These are phyloP conservation scores for Pteronura brasiliensis DNA, from an alignment of 2,113 vertebrate species.

Conservation along the genomic window DNA sequence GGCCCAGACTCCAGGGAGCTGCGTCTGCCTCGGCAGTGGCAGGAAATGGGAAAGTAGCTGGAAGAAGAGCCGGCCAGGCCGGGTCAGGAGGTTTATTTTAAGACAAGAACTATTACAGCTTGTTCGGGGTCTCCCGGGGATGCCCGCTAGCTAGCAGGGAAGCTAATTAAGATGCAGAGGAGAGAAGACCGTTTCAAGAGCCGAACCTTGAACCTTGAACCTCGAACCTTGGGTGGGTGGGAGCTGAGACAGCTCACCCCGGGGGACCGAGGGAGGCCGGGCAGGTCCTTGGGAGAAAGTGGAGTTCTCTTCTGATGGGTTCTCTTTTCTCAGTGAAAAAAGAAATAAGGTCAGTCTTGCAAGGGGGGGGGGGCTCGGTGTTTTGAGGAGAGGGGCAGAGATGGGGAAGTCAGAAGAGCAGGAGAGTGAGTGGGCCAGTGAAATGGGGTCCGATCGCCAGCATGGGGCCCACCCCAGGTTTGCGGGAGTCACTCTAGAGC, in stretches of 20 bases:
- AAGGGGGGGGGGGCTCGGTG: neutral
- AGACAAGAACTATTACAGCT: neutral
- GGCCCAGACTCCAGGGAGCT: neutral
- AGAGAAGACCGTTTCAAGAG: neutral
- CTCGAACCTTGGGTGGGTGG: too few species aligned
- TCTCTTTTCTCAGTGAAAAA: neutral
- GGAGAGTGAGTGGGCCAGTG: neutral
- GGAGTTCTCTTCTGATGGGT: neutral
- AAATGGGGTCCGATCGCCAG: neutral
- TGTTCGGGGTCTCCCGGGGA: neutral
- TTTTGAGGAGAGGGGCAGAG: neutral
- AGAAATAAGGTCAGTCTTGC: neutral
- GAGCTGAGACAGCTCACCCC: fast-evolving
- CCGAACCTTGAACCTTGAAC: too few species aligned
- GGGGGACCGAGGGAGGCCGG: neutral
- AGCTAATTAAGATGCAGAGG: neutral
- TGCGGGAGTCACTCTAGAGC: neutral
- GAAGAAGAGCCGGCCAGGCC: fast-evolving
- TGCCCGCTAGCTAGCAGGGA: neutral
- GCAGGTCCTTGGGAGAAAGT: neutral
- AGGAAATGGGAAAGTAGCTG: neutral
- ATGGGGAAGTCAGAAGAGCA: neutral
- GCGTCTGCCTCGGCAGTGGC: neutral
- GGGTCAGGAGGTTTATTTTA: neutral
- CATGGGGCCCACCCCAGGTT: neutral